Evolutionary conservation across 1,140 invertebrate species (phyloP).

Genomic region (Drosophila oshimai): DNA sequence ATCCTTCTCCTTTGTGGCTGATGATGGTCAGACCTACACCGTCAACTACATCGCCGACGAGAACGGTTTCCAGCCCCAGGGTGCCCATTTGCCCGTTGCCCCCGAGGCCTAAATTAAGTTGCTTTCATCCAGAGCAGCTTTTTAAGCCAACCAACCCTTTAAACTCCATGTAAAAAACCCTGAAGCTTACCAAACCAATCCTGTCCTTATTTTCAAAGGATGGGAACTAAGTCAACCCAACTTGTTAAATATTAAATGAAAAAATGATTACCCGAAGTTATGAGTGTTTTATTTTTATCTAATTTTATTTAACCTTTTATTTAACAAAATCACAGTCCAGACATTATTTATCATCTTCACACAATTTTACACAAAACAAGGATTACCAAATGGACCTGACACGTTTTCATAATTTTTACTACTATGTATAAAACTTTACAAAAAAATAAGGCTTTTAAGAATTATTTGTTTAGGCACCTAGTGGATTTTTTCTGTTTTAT

Average conservation of each 20-base stretch:
- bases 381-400: too few relatives aligned
- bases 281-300: conserved; percentile 3
- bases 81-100: conserved; percentile 85
- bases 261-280: conserved; percentile 8
- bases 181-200: conserved; percentile 1
- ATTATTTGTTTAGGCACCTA: too few relatives aligned
- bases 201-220: conserved; percentile 3
- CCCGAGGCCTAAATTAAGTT: conserved; percentile 23
- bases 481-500: not conserved
- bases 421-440: not conserved
- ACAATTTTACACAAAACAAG: too few relatives aligned
- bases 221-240: conserved; percentile 16
- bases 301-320: not conserved
- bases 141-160: not conserved
- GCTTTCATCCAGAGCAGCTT: not conserved
- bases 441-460: not conserved
- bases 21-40: conserved; percentile 3
- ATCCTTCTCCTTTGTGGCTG: conserved; percentile 34
- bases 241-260: conserved; percentile 40
- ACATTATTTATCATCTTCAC: too few relatives aligned
- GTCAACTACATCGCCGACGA: conserved; percentile 84
- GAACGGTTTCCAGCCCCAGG: conserved; percentile 88
- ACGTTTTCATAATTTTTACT: too few relatives aligned
- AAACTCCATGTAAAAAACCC: conserved; percentile 3
- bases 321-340: too few relatives aligned